Conservation (phyloP, 2,888 invertebrate species). For the Tipula helvola region DNA sequence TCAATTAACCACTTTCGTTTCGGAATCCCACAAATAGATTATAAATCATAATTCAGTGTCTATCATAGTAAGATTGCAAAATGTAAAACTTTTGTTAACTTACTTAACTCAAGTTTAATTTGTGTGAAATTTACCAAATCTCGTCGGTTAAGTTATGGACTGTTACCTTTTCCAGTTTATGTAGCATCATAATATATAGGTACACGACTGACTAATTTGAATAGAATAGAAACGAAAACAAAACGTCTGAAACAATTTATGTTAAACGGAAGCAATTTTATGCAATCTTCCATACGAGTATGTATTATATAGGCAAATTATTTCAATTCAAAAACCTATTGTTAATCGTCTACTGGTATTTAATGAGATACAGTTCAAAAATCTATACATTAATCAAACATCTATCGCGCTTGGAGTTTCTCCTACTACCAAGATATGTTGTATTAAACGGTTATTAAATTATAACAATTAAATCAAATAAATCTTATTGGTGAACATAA, state of each 20-base stretch:
- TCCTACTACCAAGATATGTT: neutral
- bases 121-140: neutral
- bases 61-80: neutral
- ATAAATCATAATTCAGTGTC: neutral
- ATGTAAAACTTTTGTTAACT: neutral
- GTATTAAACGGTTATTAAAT: neutral
- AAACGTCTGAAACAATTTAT: neutral
- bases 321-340: neutral
- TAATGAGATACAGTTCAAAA: no score
- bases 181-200: no score
- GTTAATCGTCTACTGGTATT: neutral
- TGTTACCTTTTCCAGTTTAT: neutral
- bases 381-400: neutral
- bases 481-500: neutral
- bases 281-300: neutral
- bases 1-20: neutral
- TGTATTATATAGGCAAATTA: neutral
- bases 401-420: neutral
- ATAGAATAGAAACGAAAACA: neutral
- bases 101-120: neutral
- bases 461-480: neutral
- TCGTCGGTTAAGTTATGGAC: neutral
- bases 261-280: neutral
- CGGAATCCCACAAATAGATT: neutral
- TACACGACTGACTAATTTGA: neutral